Base-by-base conservation (phyloP, 2,113 vertebrate genomes). In the Ochotona princeps region DNA sequence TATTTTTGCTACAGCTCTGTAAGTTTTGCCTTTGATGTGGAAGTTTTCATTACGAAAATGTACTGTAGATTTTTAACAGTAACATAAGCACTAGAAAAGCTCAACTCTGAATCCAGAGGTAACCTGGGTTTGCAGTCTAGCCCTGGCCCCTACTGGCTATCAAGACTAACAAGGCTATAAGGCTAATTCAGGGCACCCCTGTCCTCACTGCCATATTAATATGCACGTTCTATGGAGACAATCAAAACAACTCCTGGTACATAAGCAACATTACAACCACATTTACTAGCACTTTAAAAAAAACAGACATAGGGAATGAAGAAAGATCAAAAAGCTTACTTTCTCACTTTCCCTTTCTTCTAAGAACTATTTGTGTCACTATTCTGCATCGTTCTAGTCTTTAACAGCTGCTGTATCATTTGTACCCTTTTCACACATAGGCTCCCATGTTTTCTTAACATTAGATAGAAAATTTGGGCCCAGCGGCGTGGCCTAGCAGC, bases 1-100 rank as follows among this genome's bases (percentile, higher is more conserved):
- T 93, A 93, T 86, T 0, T 93, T 63, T 35, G 49, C 89, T 96
- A 96, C 93, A 93, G 85, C 94, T 90, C 92, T 73, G 1, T 83
- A 94, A 28, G 10, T 89, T 47, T 83, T 12, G 10, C 65, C 63
- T 97, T 94, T 94, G 93, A 35, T 95, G 80, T 90, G 38, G 83
- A 91, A 4, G 32, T 74, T 88, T 83, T 72, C 95, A 85, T 60
- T 38, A 44, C 84, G n/a, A 32, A 78, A 86, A 95, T 38, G 13
- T 63, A n/a, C 38, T 70, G 74, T 21, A 75, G 70, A 93, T 93
- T 91, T 91, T 72, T 82, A 93, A 95, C 47, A 89, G 90, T 32
- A 73, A 89, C 90, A 49, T 57, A 60, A 80, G 85, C 51, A 69
- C 76, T 69, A 73, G 10, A 73, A 93, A 26, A 32, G 23, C 83